A percentile compares a stretch with the other conserved stretches of the same genome.
These are phyloP conservation scores for Seriola aureovittata DNA, from an alignment of 2,113 vertebrate species.

Conservation along the genomic window DNA sequence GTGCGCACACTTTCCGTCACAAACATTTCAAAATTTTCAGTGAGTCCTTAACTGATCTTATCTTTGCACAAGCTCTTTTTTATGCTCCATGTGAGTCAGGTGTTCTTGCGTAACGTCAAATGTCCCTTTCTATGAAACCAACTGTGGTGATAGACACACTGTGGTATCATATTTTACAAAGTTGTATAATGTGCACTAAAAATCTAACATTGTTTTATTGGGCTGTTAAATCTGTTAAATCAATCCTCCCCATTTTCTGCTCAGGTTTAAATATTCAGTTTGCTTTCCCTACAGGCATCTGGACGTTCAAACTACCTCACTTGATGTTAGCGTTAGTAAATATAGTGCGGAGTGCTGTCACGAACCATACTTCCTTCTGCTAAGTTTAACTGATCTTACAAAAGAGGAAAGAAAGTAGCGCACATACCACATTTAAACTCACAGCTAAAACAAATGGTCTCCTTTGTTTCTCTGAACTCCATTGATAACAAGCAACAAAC, in stretches of 20 bases:
- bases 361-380: conserved; percentile 57
- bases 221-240: background rate
- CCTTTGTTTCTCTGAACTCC: background rate
- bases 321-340: background rate
- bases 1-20: background rate
- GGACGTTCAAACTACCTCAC: background rate
- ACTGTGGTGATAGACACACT: background rate
- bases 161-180: background rate
- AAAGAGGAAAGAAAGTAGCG: conserved; percentile 64
- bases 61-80: background rate
- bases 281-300: background rate
- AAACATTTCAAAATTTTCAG: background rate
- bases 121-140: conserved; percentile 6
- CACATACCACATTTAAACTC: background rate
- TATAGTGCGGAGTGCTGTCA: background rate
- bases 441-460: background rate
- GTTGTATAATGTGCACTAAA: background rate
- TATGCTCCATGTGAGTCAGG: background rate
- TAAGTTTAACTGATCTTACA: conserved; percentile 34
- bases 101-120: background rate
- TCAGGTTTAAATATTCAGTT: background rate
- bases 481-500: background rate
- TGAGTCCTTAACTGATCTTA: background rate
- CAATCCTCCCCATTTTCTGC: background rate
- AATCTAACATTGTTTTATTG: background rate